Base-by-base conservation (phyloP, 2,113 vertebrate species). In the Elephas maximus region DNA sequence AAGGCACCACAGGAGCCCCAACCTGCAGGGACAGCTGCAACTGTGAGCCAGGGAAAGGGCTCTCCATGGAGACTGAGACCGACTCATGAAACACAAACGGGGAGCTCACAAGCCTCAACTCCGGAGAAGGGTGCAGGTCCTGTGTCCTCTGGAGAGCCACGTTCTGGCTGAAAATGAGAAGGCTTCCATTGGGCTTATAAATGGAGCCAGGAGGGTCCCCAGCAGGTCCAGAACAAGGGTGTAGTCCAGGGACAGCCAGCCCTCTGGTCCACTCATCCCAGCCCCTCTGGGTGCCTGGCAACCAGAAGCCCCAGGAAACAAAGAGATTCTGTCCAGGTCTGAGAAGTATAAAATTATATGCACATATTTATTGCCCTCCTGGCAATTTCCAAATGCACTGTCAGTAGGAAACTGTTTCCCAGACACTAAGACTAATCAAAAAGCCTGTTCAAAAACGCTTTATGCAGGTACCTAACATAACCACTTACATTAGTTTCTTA, bases 341-440 rank as follows among this genome's bases (percentile, higher is more conserved):
- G 28, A 91, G 79, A 51, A 88, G 94, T 83, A 48, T 89, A 73
- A 81, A 89, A 89, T 96, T 94, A 88, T 95, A 95, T 94, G 82
- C 0, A n/a, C 93, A 87, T 88, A 95, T 91, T 91, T 91, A 96
- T 95, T 95, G 80, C 78, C 89, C 65, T 93, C 91, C 87, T 91
- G 88, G 81, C 85, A 95, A 85, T 94, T 92, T 97, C 91, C 96
- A 96, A 96, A 95, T 77, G 69, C 60, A 90, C 78, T 94, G 94
- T 98, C 93, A 93, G 91, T 94, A 91, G 67, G 82, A 97, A 96
- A 95, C 37, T 95, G 57, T 95, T 94, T 96, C 89, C 90, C 2
- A 17, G 78, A 96, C 92, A 92, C 79, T 96, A 93, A 96, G 62
- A 86, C 78, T 95, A 91, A 98, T 97, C 93, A 97, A 97, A 57